Base-by-base conservation (phyloP, 2,113 vertebrate species). In the Rissa tridactyla region DNA sequence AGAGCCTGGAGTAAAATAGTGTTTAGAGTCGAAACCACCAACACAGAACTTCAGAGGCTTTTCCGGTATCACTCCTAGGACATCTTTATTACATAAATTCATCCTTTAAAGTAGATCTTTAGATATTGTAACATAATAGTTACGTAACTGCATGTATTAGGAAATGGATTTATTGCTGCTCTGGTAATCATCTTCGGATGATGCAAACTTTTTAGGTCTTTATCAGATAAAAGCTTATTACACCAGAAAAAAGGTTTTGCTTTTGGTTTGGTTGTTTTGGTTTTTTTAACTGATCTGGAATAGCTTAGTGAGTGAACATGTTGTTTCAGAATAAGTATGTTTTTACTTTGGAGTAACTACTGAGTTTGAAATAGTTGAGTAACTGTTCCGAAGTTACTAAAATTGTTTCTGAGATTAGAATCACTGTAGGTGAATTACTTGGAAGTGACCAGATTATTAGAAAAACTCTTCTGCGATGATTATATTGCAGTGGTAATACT, bases 181-280 rank as follows among this genome's bases (percentile, higher is more conserved):
- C 19, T 88, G 36, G 69, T 42, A 76, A n/a, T 82, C 5, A 6
- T 82, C 34, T 87, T 79, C 19, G 62, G 75, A 76, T 88, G 49
- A 36, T 69, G 18, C 3, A 64, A 17, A 40, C 34, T 27, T 38
- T 66, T 85, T 8, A 52, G 46, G n/a, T 44, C 34, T n/a, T 82
- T 23, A 15, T 57, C 44, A 69, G 34, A 47, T 47, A 61, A 82
- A 82, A 80, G n/a, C 52, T 47, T 78, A 0, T 66, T 44, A 89
- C 13, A n/a, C 0, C 0, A 1, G 30, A 11, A 38, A 47, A 69
- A 65, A 21, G 7, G 8, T 19, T 64, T 84, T 87, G 10, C 12
- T 68, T 77, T 91, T 75, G 30, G 9, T 84, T 87, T 76, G 23
- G 0, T 4, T 49, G 71, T 69, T 54, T 73, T 12, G 46, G 11